phyloP scores from a whole-genome alignment of 2,888 invertebrate genomes.

The Pinctada fucata region DNA sequence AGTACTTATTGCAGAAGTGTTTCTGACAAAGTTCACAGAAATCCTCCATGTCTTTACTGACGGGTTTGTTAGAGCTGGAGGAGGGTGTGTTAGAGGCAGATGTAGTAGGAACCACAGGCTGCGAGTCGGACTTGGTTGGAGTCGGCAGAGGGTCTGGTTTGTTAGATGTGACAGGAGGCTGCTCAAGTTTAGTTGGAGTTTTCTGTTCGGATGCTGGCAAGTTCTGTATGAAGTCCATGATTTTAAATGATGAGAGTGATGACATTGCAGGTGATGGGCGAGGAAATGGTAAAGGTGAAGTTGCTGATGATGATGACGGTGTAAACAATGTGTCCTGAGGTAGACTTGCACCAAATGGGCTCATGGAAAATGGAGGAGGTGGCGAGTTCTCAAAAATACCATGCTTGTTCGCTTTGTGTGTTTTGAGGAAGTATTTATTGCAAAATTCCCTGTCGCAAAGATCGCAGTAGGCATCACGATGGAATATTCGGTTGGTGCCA shows the following conservation, averaged over 20 bases:
- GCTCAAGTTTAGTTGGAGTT: slow-evolving; percentile 28
- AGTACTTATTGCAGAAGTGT: slow-evolving; percentile 78
- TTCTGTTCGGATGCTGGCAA: slow-evolving; percentile 38
- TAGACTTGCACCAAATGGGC: slow-evolving; percentile 57
- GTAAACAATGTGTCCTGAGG: slow-evolving; percentile 57
- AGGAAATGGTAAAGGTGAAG: slow-evolving; percentile 52
- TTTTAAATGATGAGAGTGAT: slow-evolving; percentile 42
- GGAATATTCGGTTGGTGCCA: slow-evolving; percentile 83
- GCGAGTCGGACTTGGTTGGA: slow-evolving; percentile 20
- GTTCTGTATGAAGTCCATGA: slow-evolving; percentile 43
- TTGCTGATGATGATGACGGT: slow-evolving; percentile 45
- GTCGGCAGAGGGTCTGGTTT: slow-evolving; percentile 3
- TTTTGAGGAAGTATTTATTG: slow-evolving; percentile 98
- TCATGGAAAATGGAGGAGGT: slow-evolving; percentile 58
- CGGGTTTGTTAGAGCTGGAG: slow-evolving; percentile 30
- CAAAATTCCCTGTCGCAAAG: slow-evolving; percentile 99
- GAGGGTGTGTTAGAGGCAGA: slow-evolving; percentile 17
- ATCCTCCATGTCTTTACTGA: slow-evolving; percentile 73
- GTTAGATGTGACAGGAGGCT: slow-evolving; percentile 7
- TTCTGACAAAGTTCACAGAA: slow-evolving; percentile 78
- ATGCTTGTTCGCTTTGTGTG: slow-evolving; percentile 98
- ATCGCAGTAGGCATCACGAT: slow-evolving; percentile 97
- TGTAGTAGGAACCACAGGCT: slow-evolving; percentile 13
- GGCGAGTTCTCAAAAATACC: slow-evolving; percentile 82
- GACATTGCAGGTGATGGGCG: slow-evolving; percentile 52